Percentiles rank a stretch among this genome's conserved stretches.
These are phyloP conservation scores for Uropsilus gracilis DNA, from an alignment of 2,113 vertebrate species.

Conservation along the genomic window DNA sequence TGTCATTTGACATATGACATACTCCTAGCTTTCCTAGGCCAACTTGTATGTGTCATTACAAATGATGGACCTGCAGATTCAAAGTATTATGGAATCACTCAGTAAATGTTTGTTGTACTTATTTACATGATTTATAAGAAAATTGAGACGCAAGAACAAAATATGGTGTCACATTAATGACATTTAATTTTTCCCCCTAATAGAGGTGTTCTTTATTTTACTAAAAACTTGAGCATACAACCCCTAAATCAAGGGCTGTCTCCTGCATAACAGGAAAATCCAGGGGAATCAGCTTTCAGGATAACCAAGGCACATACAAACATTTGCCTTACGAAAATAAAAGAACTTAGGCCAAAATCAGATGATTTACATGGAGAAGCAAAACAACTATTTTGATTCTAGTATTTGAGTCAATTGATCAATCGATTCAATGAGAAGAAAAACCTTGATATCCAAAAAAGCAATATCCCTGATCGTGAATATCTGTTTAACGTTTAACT, in stretches of 20 bases:
- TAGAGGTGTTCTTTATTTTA: not conserved
- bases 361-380: not conserved
- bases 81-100: slow-evolving; percentile 59
- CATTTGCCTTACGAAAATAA: not conserved
- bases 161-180: not conserved
- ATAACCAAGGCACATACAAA: not conserved
- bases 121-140: slow-evolving; percentile 53
- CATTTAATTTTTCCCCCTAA: slow-evolving; percentile 25
- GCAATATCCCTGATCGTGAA: not conserved
- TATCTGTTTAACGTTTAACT: not conserved
- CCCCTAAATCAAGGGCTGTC: not conserved
- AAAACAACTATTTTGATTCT: not conserved
- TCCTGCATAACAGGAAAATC: not conserved
- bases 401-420: not conserved
- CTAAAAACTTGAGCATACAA: not conserved
- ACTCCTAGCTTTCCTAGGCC: slow-evolving; percentile 72
- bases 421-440: not conserved
- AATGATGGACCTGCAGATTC: slow-evolving; percentile 61
- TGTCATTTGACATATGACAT: slow-evolving; percentile 66
- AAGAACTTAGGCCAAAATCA: not conserved
- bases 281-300: not conserved
- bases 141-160: not conserved
- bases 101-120: slow-evolving; percentile 57
- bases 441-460: not conserved
- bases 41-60: slow-evolving; percentile 56